Percentiles rank a stretch among this genome's conserved stretches.
Conservation (phyloP, 2,888 invertebrate species). For the Theodoxus fluviatilis region DNA sequence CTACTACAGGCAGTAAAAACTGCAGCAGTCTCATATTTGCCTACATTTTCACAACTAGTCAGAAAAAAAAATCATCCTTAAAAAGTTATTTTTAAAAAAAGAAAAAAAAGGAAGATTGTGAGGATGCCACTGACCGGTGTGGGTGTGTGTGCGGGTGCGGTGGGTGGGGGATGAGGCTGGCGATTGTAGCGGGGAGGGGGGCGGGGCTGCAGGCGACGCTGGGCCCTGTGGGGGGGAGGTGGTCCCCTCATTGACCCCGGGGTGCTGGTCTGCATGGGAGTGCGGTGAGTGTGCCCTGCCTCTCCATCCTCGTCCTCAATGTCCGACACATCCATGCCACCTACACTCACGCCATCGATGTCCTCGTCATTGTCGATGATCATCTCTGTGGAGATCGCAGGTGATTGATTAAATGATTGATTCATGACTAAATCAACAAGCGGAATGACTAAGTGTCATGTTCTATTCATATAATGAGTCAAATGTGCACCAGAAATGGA, state of each 20-base stretch:
- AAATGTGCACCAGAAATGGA: no score
- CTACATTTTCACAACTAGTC: no score
- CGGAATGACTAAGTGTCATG: no score
- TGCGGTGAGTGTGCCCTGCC: conserved; percentile 10
- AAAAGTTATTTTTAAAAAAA: no score
- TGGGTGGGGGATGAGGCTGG: conserved; percentile 17
- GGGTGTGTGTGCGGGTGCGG: conserved; percentile 23
- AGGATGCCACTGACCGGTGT: background rate
- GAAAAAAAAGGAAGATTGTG: no score
- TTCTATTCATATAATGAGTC: no score
- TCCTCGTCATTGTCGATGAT: conserved; percentile 51
- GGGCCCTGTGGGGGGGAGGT: conserved; percentile 3
- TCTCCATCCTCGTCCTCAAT: conserved; percentile 45
- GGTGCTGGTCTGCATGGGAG: background rate
- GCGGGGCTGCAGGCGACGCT: conserved; percentile 16
- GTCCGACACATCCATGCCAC: conserved; percentile 63
- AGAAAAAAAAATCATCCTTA: no score
- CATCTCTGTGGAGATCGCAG: no score
- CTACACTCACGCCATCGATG: conserved; percentile 58
- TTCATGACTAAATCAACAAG: no score
- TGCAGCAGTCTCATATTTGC: no score
- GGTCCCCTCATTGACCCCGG: background rate
- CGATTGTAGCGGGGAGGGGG: conserved; percentile 17
- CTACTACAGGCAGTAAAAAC: no score
- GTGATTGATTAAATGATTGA: no score